A percentile compares a stretch with the other conserved stretches of the same genome.
These are phyloP conservation scores for Geopemphigus sp. DNA, from an alignment of 1,140 invertebrate genomes.

Conservation along the genomic window DNA sequence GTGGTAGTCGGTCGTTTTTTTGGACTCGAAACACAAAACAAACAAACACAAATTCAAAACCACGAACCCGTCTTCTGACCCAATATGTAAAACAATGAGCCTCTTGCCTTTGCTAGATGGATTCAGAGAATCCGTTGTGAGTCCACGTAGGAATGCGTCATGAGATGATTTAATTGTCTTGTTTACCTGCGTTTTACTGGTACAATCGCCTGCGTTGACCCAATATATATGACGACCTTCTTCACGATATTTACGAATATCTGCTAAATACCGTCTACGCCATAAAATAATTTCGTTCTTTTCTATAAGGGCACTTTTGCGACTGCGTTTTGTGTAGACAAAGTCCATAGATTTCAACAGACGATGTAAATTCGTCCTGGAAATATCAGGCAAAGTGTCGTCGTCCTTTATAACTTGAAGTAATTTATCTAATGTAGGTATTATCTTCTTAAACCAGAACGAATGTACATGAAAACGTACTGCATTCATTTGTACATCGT, in stretches of 20 bases:
- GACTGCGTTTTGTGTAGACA: background rate
- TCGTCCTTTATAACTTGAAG: background rate
- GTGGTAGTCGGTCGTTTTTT: too few species aligned
- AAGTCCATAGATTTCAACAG: background rate
- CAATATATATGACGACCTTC: background rate
- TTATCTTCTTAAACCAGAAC: background rate
- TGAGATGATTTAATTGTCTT: background rate
- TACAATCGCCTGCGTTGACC: background rate
- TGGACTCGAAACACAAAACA: too few species aligned
- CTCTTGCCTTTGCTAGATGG: background rate
- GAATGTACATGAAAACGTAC: slow-evolving; percentile 3
- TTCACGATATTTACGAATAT: background rate
- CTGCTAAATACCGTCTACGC: background rate
- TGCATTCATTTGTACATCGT: background rate
- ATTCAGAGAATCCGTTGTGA: background rate
- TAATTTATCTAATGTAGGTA: background rate
- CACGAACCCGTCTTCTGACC: too few species aligned
- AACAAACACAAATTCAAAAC: too few species aligned
- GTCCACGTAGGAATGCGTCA: background rate
- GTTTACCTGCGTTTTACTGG: background rate
- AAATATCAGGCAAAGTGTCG: background rate
- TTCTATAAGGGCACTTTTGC: background rate
- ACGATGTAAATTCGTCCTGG: background rate
- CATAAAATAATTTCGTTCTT: background rate
- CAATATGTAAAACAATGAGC: background rate